Conservation (phyloP, 2,888 invertebrate species). For the Atethmia centrago region DNA sequence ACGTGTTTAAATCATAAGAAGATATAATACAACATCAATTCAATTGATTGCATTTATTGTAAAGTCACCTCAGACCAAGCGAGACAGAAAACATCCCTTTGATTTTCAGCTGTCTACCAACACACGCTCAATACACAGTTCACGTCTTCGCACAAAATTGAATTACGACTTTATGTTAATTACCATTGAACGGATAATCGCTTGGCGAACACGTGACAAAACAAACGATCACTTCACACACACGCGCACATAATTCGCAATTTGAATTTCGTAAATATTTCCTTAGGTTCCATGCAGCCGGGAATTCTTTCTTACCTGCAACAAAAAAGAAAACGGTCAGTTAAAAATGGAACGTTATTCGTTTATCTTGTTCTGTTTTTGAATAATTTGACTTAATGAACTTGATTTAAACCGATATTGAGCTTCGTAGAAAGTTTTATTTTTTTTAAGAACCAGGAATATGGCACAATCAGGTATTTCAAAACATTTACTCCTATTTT, state of each 20-base stretch:
- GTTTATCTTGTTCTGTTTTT: conserved; percentile 54
- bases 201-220: conserved; percentile 79
- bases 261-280: conserved; percentile 81
- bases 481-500: not conserved
- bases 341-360: conserved; percentile 53
- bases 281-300: conserved; percentile 66
- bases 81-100: conserved; percentile 74
- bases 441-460: too few relatives aligned
- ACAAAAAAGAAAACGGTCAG: conserved; percentile 77
- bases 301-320: conserved; percentile 84
- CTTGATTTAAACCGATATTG: conserved; percentile 10
- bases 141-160: conserved; percentile 76
- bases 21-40: conserved; percentile 47
- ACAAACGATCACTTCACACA: conserved; percentile 80
- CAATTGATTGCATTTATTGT: conserved; percentile 55
- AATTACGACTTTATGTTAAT: conserved; percentile 85
- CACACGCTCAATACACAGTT: conserved; percentile 72
- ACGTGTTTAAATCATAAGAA: conserved; percentile 49
- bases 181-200: conserved; percentile 83
- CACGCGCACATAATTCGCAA: conserved; percentile 73
- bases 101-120: conserved; percentile 84
- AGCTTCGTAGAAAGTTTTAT: conserved; percentile 26
- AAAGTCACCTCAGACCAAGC: conserved; percentile 59
- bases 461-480: too few relatives aligned
- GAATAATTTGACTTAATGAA: conserved; percentile 49